Conservation (phyloP, 2,113 vertebrate genomes). For the Phyllopteryx taeniolatus region DNA sequence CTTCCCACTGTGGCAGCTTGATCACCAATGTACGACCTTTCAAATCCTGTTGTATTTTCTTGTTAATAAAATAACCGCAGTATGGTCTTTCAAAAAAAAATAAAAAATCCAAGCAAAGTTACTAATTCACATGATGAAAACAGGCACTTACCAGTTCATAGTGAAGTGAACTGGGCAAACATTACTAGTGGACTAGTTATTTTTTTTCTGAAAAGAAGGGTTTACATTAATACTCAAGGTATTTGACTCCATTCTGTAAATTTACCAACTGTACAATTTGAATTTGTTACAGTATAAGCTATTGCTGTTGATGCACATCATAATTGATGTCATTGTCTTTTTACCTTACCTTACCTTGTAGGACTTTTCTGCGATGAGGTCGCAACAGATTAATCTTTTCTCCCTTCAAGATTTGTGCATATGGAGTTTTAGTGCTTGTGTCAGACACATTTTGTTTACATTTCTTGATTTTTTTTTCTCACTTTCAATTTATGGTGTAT, state of each 20-base stretch:
- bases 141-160: neutral
- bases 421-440: neutral
- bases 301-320: neutral
- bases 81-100: slow-evolving; percentile 13
- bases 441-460: neutral
- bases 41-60: neutral
- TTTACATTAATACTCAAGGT: neutral
- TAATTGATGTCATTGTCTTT: neutral
- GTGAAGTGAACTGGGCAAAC: neutral
- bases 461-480: neutral
- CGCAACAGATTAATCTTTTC: neutral
- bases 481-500: neutral
- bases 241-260: neutral
- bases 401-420: neutral
- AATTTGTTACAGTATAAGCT: neutral
- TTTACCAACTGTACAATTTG: neutral
- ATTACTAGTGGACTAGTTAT: no score
- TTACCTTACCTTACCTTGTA: neutral
- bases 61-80: slow-evolving; percentile 16
- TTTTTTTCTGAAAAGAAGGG: neutral
- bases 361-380: no score
- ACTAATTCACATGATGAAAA: slow-evolving; percentile 38
- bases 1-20: slow-evolving; percentile 20
- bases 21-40: slow-evolving; percentile 16
- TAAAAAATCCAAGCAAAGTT: slow-evolving; percentile 9